Conservation (phyloP, 2,888 invertebrate species). For the Caenorhabditis sp. region DNA sequence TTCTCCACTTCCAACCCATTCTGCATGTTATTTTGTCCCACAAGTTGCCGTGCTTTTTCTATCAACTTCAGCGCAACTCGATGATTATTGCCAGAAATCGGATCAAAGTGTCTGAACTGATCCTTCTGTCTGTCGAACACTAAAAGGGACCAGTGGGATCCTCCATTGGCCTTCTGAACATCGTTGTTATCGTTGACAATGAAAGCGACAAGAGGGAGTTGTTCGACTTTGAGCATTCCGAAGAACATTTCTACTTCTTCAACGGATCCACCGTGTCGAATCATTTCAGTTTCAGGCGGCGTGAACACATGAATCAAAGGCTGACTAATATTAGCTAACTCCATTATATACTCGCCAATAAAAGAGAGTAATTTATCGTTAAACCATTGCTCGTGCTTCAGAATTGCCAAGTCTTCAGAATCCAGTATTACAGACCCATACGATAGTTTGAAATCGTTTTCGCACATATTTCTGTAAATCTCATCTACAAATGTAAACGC, state of each 20-base stretch:
- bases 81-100: conserved; percentile 16
- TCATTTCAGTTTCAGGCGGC: conserved; percentile 49
- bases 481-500: too few species aligned
- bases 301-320: conserved; percentile 29
- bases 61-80: not conserved
- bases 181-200: conserved; percentile 63
- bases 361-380: conserved; percentile 67
- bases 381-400: conserved; percentile 60
- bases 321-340: not conserved
- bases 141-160: conserved; percentile 64
- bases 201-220: conserved; percentile 51
- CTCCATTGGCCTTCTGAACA: conserved; percentile 35
- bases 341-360: conserved; percentile 56
- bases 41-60: conserved; percentile 6
- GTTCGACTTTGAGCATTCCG: conserved; percentile 9
- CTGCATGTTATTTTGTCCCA: not conserved
- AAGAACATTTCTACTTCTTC: conserved; percentile 33
- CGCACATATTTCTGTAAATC: conserved; percentile 6
- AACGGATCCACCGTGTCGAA: conserved; percentile 8
- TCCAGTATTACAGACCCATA: conserved; percentile 25
- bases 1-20: not conserved
- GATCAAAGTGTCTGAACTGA: conserved; percentile 59
- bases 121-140: conserved; percentile 38
- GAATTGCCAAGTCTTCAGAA: conserved; percentile 14
- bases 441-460: conserved; percentile 23